phyloP scores from a whole-genome alignment of 2,797 vertebrate species.

The Botia almorhae region DNA sequence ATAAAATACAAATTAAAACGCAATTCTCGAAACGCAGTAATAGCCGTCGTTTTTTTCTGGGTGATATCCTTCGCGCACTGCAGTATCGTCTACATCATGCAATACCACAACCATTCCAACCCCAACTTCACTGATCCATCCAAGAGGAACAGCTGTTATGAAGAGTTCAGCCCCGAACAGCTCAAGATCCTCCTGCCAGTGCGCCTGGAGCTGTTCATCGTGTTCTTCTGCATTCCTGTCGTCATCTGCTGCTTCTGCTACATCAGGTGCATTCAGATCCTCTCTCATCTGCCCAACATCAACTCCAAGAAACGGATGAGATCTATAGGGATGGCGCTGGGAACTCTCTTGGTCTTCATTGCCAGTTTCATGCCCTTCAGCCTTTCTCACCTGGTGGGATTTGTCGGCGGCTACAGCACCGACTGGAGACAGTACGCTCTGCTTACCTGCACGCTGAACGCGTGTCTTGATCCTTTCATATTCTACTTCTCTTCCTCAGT shows the following conservation, averaged over 20 bases:
- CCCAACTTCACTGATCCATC: conserved; percentile 35
- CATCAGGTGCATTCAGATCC: conserved; percentile 74
- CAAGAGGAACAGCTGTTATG: conserved; percentile 63
- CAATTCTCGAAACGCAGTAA: conserved; percentile 51
- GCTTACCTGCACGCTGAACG: conserved; percentile 74
- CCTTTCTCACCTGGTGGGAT: conserved; percentile 75
- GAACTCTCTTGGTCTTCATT: conserved; percentile 74
- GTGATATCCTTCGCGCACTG: conserved; percentile 60
- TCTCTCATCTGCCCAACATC: conserved; percentile 67
- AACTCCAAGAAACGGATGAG: conserved; percentile 63
- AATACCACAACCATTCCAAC: conserved; percentile 50
- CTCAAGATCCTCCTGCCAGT: conserved; percentile 64
- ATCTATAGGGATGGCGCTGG: conserved; percentile 72
- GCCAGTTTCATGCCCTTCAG: conserved; percentile 78
- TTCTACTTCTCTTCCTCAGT: conserved; percentile 78
- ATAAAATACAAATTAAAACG: conserved; percentile 62
- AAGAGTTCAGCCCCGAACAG: conserved; percentile 63
- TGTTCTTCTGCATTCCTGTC: conserved; percentile 78
- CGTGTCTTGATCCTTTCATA: conserved; percentile 77
- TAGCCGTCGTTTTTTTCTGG: conserved; percentile 58
- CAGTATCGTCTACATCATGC: conserved; percentile 63
- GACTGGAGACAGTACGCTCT: conserved; percentile 68
- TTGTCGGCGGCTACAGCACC: conserved; percentile 57
- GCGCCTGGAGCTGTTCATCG: conserved; percentile 72
- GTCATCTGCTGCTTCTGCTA: conserved; percentile 79